Evolutionary conservation across 1,140 invertebrate genomes (phyloP).

Genomic region (Zaprionus capensis): DNA sequence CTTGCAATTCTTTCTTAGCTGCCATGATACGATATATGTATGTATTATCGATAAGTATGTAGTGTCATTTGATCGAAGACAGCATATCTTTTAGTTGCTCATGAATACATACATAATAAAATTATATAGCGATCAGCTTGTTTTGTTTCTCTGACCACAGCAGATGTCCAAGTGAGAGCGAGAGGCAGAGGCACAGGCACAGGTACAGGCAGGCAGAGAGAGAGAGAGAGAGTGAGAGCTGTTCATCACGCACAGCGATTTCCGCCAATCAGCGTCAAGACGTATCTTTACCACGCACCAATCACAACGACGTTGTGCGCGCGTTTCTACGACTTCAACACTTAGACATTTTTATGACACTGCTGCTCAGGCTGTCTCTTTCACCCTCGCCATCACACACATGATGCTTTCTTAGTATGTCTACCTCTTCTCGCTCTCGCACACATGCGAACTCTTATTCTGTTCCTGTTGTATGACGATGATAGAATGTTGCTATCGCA

Average conservation of each 20-base stretch:
- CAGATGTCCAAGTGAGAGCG: not conserved
- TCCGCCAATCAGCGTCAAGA: slow-evolving; percentile 63
- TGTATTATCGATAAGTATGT: no score
- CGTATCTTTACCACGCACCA: slow-evolving; percentile 49
- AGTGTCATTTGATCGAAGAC: no score
- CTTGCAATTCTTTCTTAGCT: no score
- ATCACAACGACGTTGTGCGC: slow-evolving; percentile 48
- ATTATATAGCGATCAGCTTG: no score
- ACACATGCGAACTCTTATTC: not conserved
- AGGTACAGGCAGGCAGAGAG: not conserved
- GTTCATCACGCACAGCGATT: slow-evolving; percentile 32
- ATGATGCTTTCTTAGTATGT: not conserved
- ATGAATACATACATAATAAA: no score
- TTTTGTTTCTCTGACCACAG: no score
- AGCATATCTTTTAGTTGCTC: no score
- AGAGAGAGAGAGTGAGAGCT: slow-evolving; percentile 12
- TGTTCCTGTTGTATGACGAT: slow-evolving; percentile 32
- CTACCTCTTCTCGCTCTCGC: slow-evolving; percentile 10
- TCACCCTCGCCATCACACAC: slow-evolving; percentile 12
- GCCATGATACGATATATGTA: no score
- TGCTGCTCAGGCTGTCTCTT: slow-evolving; percentile 25
- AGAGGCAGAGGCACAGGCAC: not conserved
- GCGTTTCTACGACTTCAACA: slow-evolving; percentile 34
- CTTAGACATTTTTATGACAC: slow-evolving; percentile 40
- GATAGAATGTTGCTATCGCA: slow-evolving; percentile 33